Evolutionary conservation across 2,113 vertebrate genomes (phyloP).

Genomic region (Bostrychus sinensis): DNA sequence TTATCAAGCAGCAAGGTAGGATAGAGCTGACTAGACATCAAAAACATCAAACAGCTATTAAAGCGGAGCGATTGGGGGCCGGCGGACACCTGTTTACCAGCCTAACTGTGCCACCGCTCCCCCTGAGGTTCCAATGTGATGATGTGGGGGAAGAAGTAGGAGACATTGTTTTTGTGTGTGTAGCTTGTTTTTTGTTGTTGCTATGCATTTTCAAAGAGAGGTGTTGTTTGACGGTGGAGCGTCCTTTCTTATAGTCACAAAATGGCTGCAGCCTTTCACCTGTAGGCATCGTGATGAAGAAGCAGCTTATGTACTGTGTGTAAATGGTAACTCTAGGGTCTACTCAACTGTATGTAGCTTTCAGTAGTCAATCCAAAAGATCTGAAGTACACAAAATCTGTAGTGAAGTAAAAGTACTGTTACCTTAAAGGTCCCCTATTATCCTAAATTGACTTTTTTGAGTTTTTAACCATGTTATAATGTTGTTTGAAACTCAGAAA

Average conservation of each 20-base stretch:
- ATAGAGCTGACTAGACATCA: constrained; percentile 97
- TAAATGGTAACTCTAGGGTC: too few species aligned
- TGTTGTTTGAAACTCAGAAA: too few species aligned
- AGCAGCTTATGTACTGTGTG: too few species aligned
- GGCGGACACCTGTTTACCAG: constrained; percentile 80
- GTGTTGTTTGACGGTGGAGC: constrained; percentile 36
- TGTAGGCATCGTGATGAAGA: too few species aligned
- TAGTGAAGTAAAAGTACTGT: too few species aligned
- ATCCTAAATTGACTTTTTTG: too few species aligned
- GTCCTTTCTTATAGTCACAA: constrained; percentile 22
- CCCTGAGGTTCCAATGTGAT: constrained; percentile 71
- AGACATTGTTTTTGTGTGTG: constrained; percentile 59
- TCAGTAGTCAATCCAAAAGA: too few species aligned
- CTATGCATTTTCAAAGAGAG: constrained; percentile 42
- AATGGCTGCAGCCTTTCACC: neutral
- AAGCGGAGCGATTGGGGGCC: constrained; percentile 53
- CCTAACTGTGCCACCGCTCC: constrained; percentile 75
- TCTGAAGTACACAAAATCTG: too few species aligned
- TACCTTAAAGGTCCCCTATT: too few species aligned
- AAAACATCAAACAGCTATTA: constrained; percentile 94
- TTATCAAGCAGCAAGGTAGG: constrained; percentile 98
- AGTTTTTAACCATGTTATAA: too few species aligned
- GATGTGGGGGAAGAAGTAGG: constrained; percentile 57
- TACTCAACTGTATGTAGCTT: too few species aligned
- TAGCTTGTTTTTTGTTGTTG: constrained; percentile 53